Conservation (phyloP, 2,888 invertebrate species). For the Bellardia pandia region DNA sequence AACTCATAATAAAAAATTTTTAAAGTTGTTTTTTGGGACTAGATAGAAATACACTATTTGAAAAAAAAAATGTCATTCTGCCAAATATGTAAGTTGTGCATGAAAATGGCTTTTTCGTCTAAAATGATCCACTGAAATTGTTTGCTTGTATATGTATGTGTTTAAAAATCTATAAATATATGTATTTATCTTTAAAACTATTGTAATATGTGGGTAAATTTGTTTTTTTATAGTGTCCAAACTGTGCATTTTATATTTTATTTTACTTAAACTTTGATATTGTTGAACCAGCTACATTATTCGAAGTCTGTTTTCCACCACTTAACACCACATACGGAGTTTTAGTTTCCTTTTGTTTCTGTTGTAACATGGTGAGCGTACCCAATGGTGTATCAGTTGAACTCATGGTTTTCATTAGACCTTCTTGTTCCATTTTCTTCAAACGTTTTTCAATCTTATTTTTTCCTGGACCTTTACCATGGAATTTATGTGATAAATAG, state of each 20-base stretch:
- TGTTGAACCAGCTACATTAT: constrained; percentile 64
- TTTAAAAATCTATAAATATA: constrained; percentile 31
- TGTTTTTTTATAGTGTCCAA: constrained; percentile 60
- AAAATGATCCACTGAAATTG: constrained; percentile 24
- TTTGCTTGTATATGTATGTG: constrained; percentile 20
- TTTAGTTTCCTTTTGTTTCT: constrained; percentile 97
- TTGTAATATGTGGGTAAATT: constrained; percentile 47
- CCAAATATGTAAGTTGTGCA: no score
- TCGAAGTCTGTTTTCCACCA: constrained; percentile 90
- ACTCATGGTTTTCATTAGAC: constrained; percentile 98
- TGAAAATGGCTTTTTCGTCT: no score
- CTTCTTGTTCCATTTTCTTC: constrained; percentile 97
- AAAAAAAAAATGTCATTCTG: no score
- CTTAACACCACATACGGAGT: constrained; percentile 96
- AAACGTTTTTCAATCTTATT: constrained; percentile 98
- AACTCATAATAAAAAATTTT: no score
- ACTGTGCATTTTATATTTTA: neutral
- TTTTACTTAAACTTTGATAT: constrained; percentile 68
- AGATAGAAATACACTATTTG: no score
- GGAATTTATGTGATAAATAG: constrained; percentile 98
- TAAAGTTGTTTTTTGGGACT: no score
- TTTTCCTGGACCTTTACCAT: constrained; percentile 99
- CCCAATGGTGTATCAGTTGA: constrained; percentile 98
- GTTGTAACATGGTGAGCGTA: constrained; percentile 96
- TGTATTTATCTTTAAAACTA: constrained; percentile 44